A percentile compares a stretch with the other conserved stretches of the same genome.
These are phyloP conservation scores for Myotis planiceps DNA, from an alignment of 2,797 vertebrate genomes.

Conservation along the genomic window DNA sequence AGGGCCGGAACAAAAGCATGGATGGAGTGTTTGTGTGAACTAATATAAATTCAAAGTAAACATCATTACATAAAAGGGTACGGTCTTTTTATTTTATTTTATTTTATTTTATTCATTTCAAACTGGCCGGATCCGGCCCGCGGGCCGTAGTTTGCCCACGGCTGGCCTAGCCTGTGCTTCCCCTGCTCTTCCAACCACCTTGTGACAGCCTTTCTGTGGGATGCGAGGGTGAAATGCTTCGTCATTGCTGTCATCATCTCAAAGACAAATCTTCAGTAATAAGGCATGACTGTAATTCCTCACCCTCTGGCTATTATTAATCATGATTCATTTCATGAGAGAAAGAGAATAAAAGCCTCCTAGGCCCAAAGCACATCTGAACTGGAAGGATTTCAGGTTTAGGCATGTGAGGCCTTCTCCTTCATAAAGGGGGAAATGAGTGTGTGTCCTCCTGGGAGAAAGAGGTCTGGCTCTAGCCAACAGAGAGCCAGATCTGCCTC, in stretches of 20 bases:
- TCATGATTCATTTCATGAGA: conserved; percentile 81
- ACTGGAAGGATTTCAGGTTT: conserved; percentile 63
- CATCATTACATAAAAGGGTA: no score
- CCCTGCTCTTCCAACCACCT: conserved; percentile 68
- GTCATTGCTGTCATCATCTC: conserved; percentile 72
- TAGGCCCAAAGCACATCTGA: conserved; percentile 76
- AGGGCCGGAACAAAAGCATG: no score
- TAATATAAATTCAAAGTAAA: no score
- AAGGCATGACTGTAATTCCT: conserved; percentile 82
- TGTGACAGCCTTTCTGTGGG: conserved; percentile 24
- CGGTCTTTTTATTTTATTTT: no score
- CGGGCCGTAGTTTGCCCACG: no score
- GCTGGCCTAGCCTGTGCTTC: conserved; percentile 72
- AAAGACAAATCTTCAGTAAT: conserved; percentile 78
- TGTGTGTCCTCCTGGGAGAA: not conserved
- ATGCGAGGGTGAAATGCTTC: conserved; percentile 72
- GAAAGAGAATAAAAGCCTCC: conserved; percentile 62
- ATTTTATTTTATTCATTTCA: no score
- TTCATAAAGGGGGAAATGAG: conserved; percentile 48
- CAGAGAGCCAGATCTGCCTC: not conserved
- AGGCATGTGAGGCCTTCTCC: not conserved
- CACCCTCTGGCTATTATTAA: conserved; percentile 82
- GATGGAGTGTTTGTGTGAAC: no score
- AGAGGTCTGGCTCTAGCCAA: not conserved
- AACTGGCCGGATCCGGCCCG: no score